phyloP scores from a whole-genome alignment of 2,888 invertebrate genomes.

The Trissolcus japonicus region DNA sequence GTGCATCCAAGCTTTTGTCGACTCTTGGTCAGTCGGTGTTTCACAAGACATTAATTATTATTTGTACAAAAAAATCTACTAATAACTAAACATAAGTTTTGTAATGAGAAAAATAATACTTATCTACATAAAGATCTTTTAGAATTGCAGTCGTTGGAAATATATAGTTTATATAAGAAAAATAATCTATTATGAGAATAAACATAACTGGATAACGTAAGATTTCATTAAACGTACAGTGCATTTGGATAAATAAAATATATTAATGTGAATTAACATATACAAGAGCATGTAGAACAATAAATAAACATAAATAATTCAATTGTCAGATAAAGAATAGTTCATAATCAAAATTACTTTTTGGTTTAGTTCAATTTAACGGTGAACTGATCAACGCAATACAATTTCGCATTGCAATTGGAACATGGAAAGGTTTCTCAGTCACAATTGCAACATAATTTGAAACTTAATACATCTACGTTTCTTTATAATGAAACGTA shows the following conservation, averaged over 20 bases:
- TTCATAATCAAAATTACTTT: background rate
- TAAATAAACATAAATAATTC: no score
- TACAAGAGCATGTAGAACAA: no score
- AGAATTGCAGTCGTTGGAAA: no score
- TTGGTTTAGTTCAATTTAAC: constrained; percentile 1
- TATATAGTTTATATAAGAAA: no score
- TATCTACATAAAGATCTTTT: no score
- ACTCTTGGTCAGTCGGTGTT: constrained; percentile 13
- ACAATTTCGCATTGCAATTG: background rate
- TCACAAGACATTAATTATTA: background rate
- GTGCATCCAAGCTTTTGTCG: constrained; percentile 6
- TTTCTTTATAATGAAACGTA: background rate
- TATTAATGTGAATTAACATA: background rate
- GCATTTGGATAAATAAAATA: constrained; percentile 8
- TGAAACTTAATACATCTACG: background rate
- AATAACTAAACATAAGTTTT: background rate
- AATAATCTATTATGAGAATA: no score
- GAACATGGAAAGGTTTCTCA: background rate
- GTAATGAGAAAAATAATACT: background rate
- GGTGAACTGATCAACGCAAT: background rate
- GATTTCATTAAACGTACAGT: no score
- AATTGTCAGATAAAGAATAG: no score
- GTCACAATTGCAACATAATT: background rate
- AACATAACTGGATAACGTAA: no score
- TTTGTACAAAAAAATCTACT: background rate